Evolutionary conservation across 1,140 invertebrate genomes (phyloP), one percentile per base, ranked within the genome.

Genomic region (Cotesia glomerata): DNA sequence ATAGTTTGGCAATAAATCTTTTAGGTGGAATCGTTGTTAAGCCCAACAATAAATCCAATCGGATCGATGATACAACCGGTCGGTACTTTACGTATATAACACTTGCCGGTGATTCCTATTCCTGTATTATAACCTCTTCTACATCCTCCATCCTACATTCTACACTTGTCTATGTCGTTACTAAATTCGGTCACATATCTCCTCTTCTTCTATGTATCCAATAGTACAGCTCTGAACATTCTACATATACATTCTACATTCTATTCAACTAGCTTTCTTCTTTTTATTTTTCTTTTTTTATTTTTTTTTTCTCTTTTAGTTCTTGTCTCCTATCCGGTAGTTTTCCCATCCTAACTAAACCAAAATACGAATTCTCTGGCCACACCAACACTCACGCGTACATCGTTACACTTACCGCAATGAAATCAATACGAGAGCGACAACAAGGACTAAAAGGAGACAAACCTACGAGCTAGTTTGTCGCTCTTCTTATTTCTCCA

Each of bases 341-440:
- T 62, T 62, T 34, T 62, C 26, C 14, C 13, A 13, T 62, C 32
- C 34, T 62, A 13, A 13, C 13, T n/a, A 26, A 13, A 62, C 13
- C 34, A 26, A 13, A 62, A 32, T 34, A 34, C 14, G 26, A 64
- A 35, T 36, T 36, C 13, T 34, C 11, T n/a, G 8, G 16, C 16
- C 45, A 51, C 63, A 65, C 45, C 9, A 36, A 73, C 51, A 63
- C 45, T 59, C 52, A 34, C 26, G 32, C 45, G 52, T 32, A 76
- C 61, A 69, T 68, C 32, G 58, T 64, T 59, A 52, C 72, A 39
- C 51, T 77, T 78, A 76, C 74, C 63, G 69, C 72, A 78, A 54
- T 56, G 74, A 76, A 78, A 78, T 78, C 77, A 52, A 78, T 78
- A 77, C 39, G 39, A 45, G 7, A 7, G 11, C 39, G 39, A 45